Conservation (phyloP, 2,888 invertebrate genomes). For the Hymenopus coronatus region DNA sequence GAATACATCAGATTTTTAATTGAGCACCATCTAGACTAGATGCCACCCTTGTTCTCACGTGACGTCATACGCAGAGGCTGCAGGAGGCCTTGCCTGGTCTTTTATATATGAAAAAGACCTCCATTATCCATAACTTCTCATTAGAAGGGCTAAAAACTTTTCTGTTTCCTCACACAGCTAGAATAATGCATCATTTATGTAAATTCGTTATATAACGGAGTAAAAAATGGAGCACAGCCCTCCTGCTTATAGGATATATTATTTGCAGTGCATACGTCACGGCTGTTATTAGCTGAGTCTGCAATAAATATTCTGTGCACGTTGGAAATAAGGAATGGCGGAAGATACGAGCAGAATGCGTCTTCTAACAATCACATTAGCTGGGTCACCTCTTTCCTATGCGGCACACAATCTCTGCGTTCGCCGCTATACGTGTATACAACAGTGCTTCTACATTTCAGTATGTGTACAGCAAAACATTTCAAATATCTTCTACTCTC, state of each 20-base stretch:
- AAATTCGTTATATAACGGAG: conserved; percentile 1
- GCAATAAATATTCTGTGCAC: not conserved
- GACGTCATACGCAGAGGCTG: not conserved
- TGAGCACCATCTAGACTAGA: too few relatives aligned
- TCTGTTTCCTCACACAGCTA: conserved; percentile 11
- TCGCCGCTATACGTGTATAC: too few relatives aligned
- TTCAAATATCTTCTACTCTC: too few relatives aligned
- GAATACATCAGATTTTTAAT: too few relatives aligned
- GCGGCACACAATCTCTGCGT: too few relatives aligned
- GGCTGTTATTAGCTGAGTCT: not conserved
- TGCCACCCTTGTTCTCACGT: too few relatives aligned
- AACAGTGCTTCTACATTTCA: too few relatives aligned
- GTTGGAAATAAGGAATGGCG: not conserved
- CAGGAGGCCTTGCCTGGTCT: not conserved
- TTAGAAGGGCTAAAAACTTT: conserved; percentile 18
- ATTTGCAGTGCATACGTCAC: conserved; percentile 18
- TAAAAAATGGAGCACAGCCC: not conserved
- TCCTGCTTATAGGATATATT: not conserved
- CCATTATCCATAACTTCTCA: conserved; percentile 16
- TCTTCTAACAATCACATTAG: not conserved
- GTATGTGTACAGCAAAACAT: too few relatives aligned
- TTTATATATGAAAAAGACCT: not conserved
- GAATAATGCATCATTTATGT: conserved; percentile 17
- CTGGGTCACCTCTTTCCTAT: not conserved
- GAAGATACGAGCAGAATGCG: not conserved